phyloP scores from a whole-genome alignment of 2,113 vertebrate species.

The Gasterosteus nipponicus region DNA sequence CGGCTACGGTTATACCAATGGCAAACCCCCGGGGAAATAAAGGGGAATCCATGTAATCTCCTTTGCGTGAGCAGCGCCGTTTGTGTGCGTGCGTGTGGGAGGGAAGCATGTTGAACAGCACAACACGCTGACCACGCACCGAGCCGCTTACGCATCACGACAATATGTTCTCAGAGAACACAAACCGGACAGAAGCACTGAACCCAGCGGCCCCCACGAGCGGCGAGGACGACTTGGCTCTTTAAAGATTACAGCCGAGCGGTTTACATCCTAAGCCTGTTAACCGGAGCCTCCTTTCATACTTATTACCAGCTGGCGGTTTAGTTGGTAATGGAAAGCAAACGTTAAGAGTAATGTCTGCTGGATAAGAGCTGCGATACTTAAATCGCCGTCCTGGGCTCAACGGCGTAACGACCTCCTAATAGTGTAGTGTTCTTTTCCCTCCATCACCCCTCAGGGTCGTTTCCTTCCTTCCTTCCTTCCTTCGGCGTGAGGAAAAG shows the following conservation, averaged over 20 bases:
- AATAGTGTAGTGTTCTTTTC: neutral
- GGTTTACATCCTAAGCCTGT: neutral
- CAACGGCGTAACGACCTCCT: neutral
- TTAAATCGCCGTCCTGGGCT: neutral
- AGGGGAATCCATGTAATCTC: constrained; percentile 46
- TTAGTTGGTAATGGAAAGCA: neutral
- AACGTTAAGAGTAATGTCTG: constrained; percentile 4
- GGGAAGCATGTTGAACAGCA: neutral
- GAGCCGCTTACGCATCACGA: constrained; percentile 3
- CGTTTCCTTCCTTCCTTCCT: too few relatives aligned
- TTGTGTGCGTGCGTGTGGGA: neutral
- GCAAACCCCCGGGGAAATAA: constrained; percentile 40
- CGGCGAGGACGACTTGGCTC: neutral
- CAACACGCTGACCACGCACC: constrained; percentile 25
- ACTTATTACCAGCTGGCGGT: neutral
- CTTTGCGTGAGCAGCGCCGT: neutral
- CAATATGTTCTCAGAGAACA: constrained; percentile 10
- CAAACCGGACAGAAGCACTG: neutral
- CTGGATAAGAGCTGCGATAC: neutral
- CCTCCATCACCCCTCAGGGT: neutral
- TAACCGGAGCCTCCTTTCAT: neutral
- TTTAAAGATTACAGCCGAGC: neutral
- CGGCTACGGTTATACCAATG: neutral
- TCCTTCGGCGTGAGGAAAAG: too few relatives aligned
- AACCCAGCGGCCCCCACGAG: neutral